Evolutionary conservation across 2,113 vertebrate species (phyloP), one percentile per base, ranked within the genome.

Genomic region (Callipepla squamata): DNA sequence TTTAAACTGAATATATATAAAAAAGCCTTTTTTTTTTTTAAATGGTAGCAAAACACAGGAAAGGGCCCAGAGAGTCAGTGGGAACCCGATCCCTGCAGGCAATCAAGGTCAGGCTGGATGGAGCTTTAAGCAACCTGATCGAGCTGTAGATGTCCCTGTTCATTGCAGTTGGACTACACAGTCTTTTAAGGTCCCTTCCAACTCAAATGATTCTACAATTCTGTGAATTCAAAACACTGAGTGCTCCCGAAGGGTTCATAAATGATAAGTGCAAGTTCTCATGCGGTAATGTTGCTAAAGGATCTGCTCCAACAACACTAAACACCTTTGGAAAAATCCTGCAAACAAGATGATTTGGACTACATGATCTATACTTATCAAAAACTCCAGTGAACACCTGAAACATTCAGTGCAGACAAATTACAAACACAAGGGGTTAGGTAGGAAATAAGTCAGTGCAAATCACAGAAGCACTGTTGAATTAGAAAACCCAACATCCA

Each of bases 191-290:
- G 15, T 53, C 51, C 28, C 25, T 28, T 53, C 26, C 26, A 53
- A 28, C 51, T 53, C 51, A 53, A 53, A 53, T 17, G 51, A 17
- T 53, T 53, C 51, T 30, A 17, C 28, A 26, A 30, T 28, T 53
- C 26, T 8, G 9, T 30, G 26, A 53, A 30, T 53, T 53, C 16
- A 53, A 15, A 53, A 53, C 51, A 53, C 51, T 28, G 8, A 19
- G 28, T 40, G 50, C 20, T 92, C 68, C 47, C 38, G 55, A 47
- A 14, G 76, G 34, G 28, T 30, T 90, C 28, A 47, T 21, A 50
- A 77, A 62, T 4, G 32, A 4, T 51, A 78, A 87, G 7, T 0
- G 0, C 1, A 4, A 70, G 26, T 50, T 90, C 59, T 3, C 4
- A 45, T 73, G 32, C 45, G 2, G 67, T 32, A 81, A 4, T 74